Evolutionary conservation across 1,140 invertebrate genomes (phyloP).

Genomic region (Odontomachus brunneus): DNA sequence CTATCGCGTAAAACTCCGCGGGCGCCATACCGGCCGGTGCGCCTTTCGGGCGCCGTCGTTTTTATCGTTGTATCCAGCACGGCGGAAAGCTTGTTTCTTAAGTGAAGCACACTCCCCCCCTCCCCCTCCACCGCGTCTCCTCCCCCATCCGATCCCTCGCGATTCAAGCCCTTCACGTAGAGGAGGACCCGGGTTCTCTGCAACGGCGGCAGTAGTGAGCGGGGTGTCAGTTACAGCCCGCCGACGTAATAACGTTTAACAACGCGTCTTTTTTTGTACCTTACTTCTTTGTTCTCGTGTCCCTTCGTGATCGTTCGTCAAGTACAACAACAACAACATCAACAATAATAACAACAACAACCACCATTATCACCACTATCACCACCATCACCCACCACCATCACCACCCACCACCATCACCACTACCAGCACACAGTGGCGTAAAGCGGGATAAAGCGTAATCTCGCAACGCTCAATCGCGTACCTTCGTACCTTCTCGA

Average conservation of each 20-base stretch:
- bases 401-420: too few species aligned
- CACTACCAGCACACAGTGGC: slow-evolving; percentile 26
- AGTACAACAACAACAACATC: slow-evolving; percentile 66
- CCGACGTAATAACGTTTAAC: slow-evolving; percentile 58
- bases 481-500: slow-evolving; percentile 66
- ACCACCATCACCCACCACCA: too few species aligned
- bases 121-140: slow-evolving; percentile 11
- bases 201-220: slow-evolving; percentile 52
- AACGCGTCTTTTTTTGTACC: slow-evolving; percentile 59
- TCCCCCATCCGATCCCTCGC: slow-evolving; percentile 12
- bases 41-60: slow-evolving; percentile 54
- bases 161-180: slow-evolving; percentile 37
- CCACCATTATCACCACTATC: too few species aligned
- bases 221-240: slow-evolving; percentile 54
- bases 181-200: slow-evolving; percentile 53
- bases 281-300: slow-evolving; percentile 62
- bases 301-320: slow-evolving; percentile 67
- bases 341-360: slow-evolving; percentile 24
- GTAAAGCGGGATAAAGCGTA: slow-evolving; percentile 52
- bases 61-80: slow-evolving; percentile 63
- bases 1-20: slow-evolving; percentile 62
- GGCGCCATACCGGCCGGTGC: slow-evolving; percentile 55
- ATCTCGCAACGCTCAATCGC: slow-evolving; percentile 45
- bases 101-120: slow-evolving; percentile 34
- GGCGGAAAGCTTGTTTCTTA: slow-evolving; percentile 67